Evolutionary conservation across 1,140 invertebrate genomes (phyloP).

Genomic region (Trachelipus rathkii): DNA sequence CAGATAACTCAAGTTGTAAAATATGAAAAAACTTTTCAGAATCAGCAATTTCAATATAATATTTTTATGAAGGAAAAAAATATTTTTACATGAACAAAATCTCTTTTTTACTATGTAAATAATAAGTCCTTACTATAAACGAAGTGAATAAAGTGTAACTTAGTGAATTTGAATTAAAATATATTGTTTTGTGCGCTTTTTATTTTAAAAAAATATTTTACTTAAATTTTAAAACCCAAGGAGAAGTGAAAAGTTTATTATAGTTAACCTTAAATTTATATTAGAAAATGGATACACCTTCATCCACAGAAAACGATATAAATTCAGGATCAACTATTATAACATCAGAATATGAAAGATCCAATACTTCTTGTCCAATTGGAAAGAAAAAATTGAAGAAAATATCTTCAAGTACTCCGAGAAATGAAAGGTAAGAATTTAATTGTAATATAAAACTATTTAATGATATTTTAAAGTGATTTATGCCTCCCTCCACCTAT

Average conservation of each 20-base stretch:
- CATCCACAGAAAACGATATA: neutral
- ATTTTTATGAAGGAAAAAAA: too few relatives aligned
- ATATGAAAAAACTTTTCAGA: too few relatives aligned
- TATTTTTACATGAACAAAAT: too few relatives aligned
- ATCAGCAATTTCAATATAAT: too few relatives aligned
- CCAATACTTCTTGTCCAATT: neutral
- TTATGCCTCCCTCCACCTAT: too few relatives aligned
- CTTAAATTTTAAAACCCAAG: too few relatives aligned
- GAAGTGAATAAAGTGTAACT: neutral
- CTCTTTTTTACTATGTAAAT: neutral
- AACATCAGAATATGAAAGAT: neutral
- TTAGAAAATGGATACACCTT: neutral
- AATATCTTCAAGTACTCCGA: neutral
- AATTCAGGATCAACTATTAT: neutral
- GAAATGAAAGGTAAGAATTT: conserved; percentile 2
- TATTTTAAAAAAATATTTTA: neutral
- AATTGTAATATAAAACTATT: neutral
- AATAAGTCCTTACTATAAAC: neutral
- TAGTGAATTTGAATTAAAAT: neutral
- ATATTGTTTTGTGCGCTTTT: neutral
- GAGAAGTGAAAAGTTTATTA: too few relatives aligned
- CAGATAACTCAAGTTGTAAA: too few relatives aligned
- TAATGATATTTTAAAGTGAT: too few relatives aligned
- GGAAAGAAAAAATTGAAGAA: neutral
- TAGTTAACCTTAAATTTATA: neutral